phyloP scores from a whole-genome alignment of 2,797 vertebrate species.

The Oreochromis mossambicus region DNA sequence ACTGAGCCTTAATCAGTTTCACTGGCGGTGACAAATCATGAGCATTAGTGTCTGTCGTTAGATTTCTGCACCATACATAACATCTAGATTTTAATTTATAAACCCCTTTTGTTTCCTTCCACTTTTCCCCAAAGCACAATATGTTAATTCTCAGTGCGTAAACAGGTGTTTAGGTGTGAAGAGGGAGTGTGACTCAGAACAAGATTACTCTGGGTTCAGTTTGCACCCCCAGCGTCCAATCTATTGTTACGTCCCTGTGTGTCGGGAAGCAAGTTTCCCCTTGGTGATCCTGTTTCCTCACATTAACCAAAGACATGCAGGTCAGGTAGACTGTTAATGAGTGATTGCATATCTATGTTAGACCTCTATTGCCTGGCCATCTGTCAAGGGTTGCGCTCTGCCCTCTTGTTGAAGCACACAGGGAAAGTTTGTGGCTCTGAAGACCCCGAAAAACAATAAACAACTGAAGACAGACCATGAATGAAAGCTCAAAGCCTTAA shows the following conservation, averaged over 20 bases:
- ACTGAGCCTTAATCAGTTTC: neutral
- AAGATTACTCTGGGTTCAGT: neutral
- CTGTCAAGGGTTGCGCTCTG: conserved; percentile 1
- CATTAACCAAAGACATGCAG: conserved; percentile 2
- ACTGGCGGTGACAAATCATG: neutral
- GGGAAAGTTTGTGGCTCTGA: neutral
- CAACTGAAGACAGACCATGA: neutral
- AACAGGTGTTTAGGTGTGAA: neutral
- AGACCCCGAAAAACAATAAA: conserved; percentile 18
- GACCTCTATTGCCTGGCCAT: conserved; percentile 12
- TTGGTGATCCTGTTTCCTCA: neutral
- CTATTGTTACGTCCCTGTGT: neutral
- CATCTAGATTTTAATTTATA: neutral
- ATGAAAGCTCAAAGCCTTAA: neutral
- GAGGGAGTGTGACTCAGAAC: neutral
- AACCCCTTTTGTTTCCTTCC: neutral
- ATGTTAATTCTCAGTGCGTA: neutral
- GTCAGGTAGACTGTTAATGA: conserved; percentile 25
- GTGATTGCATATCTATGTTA: conserved; percentile 7
- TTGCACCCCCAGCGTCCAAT: neutral
- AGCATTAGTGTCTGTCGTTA: neutral
- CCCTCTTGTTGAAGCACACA: neutral
- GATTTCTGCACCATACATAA: neutral
- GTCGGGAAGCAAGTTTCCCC: neutral
- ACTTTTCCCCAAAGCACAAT: neutral